Evolutionary conservation across 2,888 invertebrate genomes (phyloP), one percentile per base, ranked within the genome.

Genomic region (Pseudanteris insignis): DNA sequence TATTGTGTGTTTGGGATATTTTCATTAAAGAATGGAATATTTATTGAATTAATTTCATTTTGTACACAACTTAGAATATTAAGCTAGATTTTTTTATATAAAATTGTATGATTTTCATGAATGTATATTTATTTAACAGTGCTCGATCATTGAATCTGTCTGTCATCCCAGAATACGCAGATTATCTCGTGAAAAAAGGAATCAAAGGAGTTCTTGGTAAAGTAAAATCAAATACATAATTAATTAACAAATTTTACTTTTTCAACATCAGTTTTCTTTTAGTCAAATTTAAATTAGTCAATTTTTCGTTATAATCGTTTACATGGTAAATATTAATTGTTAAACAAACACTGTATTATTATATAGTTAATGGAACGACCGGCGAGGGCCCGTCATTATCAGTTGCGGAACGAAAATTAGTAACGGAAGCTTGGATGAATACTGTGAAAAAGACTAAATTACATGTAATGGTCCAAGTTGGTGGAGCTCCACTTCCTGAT

Each of bases 321-420:
- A 5, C 3, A 5, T 21, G 3, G 4, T 5, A 21, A 21, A 21
- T 21, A 3, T 3, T 21, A 21, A 21, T 21, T 21, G 3, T 21
- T 21, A 21, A 21, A 21, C 3, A 5, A 5, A 21, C 21, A 21
- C 3, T 21, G 21, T 21, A 26, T 14, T 33, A 18, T 15, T 38
- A 28, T 40, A 4, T 69, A 91, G 91, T 92, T 3, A 90, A 90
- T 77, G 92, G 92, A 7, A 90, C 91, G 0, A 86, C 86, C 14
- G 92, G 92, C 0, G 92, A 93, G 80, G 90, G 89, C 0, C 84
- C 86, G 68, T 86, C 85, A 0, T 78, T 91, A 76, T 87, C 83
- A 29, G 78, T 88, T 0, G 75, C 76, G 0, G 92, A 93, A 77
- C 83, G 92, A 36, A 90, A 90, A 78, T 67, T 72, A 2, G 76